Percentiles rank a stretch among this genome's conserved stretches.
Conservation (phyloP, 2,113 vertebrate genomes). For the Ovis canadensis region DNA sequence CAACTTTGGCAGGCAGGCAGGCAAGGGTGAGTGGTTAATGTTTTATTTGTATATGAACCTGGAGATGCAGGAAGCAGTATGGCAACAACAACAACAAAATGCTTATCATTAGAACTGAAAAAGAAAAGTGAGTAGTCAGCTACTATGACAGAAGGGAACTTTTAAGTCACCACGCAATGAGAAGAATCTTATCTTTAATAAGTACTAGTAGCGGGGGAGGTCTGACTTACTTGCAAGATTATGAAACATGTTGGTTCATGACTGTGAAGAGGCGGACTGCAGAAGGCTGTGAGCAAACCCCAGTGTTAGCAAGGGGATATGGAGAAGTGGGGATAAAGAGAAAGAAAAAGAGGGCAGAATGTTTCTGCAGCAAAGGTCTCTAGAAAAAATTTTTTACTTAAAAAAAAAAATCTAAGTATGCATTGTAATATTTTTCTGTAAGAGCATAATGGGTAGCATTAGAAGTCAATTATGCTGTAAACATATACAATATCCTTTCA, state of each 20-base stretch:
- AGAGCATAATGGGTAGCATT: not conserved
- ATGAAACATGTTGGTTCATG: not conserved
- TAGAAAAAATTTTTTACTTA: not conserved
- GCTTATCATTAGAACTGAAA: not conserved
- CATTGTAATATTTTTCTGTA: not conserved
- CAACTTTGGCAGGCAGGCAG: not conserved
- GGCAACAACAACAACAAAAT: not conserved
- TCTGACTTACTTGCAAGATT: not conserved
- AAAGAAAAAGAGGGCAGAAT: not conserved
- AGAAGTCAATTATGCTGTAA: not conserved
- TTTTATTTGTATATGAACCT: constrained; percentile 6
- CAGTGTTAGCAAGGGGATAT: not conserved
- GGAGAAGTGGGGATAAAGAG: not conserved
- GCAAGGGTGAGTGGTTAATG: not conserved
- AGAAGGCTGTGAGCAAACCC: not conserved
- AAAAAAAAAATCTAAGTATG: not conserved
- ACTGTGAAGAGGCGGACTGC: not conserved
- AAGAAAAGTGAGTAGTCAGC: not conserved
- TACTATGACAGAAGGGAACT: not conserved
- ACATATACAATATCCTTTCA: not conserved
- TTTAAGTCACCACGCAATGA: not conserved
- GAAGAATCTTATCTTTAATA: not conserved
- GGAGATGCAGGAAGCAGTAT: not conserved
- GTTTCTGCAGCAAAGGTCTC: not conserved
- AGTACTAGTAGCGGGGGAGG: not conserved